Evolutionary conservation across 2,888 invertebrate genomes (phyloP), one percentile per base, ranked within the genome.

Genomic region (Megastigmus dorsalis): DNA sequence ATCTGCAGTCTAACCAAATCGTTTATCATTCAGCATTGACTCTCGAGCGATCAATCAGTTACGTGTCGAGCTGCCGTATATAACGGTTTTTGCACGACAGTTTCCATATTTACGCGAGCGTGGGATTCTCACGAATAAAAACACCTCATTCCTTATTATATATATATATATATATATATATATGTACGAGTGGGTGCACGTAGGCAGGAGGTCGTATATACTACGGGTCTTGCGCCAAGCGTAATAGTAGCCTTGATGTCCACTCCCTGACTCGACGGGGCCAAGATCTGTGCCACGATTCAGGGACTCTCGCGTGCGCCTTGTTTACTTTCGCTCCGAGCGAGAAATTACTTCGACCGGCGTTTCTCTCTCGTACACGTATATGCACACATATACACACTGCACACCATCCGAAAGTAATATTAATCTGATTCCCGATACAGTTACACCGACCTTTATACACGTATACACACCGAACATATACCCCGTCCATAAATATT

Each of bases 281-380:
- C n/a, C n/a, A n/a, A n/a, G 84, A 86, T 84, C 85, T 84, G 84
- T 85, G 84, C 83, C 84, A 85, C 84, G 83, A 84, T 80, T 79
- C 80, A 80, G 78, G 78, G 79, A 79, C 80, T 82, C 48, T 38
- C 79, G 80, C 78, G 78, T 71, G 77, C 76, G 79, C 74, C 79
- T 75, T 75, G 65, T 75, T 75, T 75, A 75, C 71, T 71, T 59
- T 72, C 65, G 50, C 63, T 67, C 54, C 52, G 20, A 50, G 45
- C 66, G 60, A 59, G 54, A 66, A 66, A 71, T 65, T 52, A 54
- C 70, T 13, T 65, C 18, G 36, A 43, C 43, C 41, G 48, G 55
- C 63, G 57, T 65, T 20, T 65, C 23, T 5, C 23, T 13, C 13
- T 38, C 20, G 20, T 5, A 41, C 28, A 26, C 45, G 18, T 18